A percentile compares a stretch with the other conserved stretches of the same genome.
phyloP scores from a whole-genome alignment of 2,113 vertebrate species.

The Neotragus pygmaeus region DNA sequence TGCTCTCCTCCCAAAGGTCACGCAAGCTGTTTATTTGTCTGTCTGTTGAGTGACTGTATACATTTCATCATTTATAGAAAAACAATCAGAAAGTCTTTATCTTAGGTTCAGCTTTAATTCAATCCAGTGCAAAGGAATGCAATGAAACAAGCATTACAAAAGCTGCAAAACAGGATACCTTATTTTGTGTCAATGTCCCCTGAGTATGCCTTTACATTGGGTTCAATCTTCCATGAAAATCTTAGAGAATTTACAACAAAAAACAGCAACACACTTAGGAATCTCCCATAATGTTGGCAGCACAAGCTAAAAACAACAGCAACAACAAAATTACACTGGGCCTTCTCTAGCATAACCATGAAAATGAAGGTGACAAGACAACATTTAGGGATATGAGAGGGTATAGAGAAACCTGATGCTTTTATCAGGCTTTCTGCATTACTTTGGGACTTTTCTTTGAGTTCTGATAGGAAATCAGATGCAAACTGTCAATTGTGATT shows the following conservation, averaged over 20 bases:
- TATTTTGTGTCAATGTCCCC: not conserved
- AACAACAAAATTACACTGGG: not conserved
- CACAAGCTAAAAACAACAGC: not conserved
- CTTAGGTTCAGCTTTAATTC: constrained; percentile 84
- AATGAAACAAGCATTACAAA: not conserved
- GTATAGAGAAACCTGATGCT: not conserved
- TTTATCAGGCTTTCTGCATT: not conserved
- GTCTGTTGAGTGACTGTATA: constrained; percentile 79
- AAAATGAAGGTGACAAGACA: not conserved
- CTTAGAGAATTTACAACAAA: not conserved
- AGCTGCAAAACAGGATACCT: not conserved
- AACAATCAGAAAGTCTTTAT: constrained; percentile 90
- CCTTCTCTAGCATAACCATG: not conserved
- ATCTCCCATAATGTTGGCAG: not conserved
- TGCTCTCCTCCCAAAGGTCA: constrained; percentile 14
- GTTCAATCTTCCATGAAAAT: not conserved
- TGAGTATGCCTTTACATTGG: not conserved
- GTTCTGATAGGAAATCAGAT: not conserved
- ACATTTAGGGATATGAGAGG: not conserved
- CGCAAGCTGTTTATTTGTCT: constrained; percentile 69
- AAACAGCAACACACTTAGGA: not conserved
- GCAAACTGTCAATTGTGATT: constrained; percentile 16
- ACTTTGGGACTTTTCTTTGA: not conserved
- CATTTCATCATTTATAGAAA: constrained; percentile 90
- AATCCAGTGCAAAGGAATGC: constrained; percentile 76